A percentile compares a stretch with the other conserved stretches of the same genome.
Evolutionary conservation across 2,113 vertebrate species (phyloP).

Genomic region (Galeopterus variegatus): DNA sequence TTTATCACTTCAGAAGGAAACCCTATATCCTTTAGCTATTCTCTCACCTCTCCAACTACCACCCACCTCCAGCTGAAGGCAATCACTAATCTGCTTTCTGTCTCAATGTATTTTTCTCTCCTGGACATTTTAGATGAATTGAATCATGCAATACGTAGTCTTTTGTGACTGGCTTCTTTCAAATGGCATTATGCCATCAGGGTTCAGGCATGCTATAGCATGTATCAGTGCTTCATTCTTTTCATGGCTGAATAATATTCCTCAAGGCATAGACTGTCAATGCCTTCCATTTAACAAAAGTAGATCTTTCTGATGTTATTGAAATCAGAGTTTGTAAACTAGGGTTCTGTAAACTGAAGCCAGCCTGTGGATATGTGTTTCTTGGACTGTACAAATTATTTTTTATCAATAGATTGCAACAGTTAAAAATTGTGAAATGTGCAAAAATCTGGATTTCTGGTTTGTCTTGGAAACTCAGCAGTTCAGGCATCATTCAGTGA

Average conservation of each 20-base stretch:
- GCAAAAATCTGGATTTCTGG: not conserved
- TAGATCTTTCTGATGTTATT: no score
- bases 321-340: no score
- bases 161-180: not conserved
- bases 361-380: accelerated
- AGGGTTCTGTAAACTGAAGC: accelerated
- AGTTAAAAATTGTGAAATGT: not conserved
- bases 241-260: not conserved
- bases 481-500: accelerated
- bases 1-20: not conserved
- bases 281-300: not conserved
- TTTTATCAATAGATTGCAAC: not conserved
- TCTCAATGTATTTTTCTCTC: not conserved
- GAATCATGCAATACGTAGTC: not conserved
- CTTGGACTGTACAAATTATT: not conserved
- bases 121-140: not conserved
- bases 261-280: not conserved
- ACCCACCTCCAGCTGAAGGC: no score
- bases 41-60: accelerated
- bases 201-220: accelerated
- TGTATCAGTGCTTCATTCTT: accelerated
- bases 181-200: accelerated
- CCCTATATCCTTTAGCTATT: accelerated
- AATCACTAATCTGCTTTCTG: not conserved
- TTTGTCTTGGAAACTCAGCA: not conserved